phyloP scores from a whole-genome alignment of 2,888 invertebrate genomes.

The Melikaiella ostensackeni region DNA sequence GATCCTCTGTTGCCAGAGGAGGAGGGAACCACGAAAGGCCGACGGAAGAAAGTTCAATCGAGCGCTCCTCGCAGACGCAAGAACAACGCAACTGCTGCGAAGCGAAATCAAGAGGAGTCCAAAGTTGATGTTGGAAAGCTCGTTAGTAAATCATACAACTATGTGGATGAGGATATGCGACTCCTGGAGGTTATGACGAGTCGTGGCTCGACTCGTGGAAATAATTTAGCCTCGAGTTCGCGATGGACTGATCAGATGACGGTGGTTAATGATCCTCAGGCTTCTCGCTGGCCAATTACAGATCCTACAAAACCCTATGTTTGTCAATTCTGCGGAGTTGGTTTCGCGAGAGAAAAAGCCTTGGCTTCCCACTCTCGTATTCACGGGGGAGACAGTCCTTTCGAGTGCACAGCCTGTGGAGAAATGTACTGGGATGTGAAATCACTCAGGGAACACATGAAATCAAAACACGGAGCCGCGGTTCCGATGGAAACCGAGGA shows the following conservation, averaged over 20 bases:
- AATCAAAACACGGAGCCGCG: conserved; percentile 79
- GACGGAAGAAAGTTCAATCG: conserved; percentile 73
- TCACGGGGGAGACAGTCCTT: conserved; percentile 89
- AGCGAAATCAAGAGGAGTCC: conserved; percentile 58
- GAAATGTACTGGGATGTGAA: conserved; percentile 88
- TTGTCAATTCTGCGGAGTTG: conserved; percentile 86
- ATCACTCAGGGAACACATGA: conserved; percentile 81
- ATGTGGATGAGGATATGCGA: conserved; percentile 78
- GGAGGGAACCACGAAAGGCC: conserved; percentile 70
- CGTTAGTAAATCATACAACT: conserved; percentile 73
- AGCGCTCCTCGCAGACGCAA: conserved; percentile 74
- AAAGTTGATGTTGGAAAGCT: conserved; percentile 64
- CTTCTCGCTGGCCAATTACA: conserved; percentile 79
- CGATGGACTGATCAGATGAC: conserved; percentile 70
- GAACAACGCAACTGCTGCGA: conserved; percentile 64
- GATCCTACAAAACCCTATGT: conserved; percentile 89
- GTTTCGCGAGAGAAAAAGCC: conserved; percentile 90
- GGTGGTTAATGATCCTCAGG: conserved; percentile 57
- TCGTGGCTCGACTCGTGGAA: conserved; percentile 65
- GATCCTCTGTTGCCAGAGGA: conserved; percentile 73
- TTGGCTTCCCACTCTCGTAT: conserved; percentile 87
- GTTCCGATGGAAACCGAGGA: conserved; percentile 71
- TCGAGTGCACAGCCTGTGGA: conserved; percentile 88
- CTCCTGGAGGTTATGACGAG: conserved; percentile 77
- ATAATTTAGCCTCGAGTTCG: conserved; percentile 78